Conservation (phyloP, 1,140 invertebrate genomes). For the Antheraea mylitta region DNA sequence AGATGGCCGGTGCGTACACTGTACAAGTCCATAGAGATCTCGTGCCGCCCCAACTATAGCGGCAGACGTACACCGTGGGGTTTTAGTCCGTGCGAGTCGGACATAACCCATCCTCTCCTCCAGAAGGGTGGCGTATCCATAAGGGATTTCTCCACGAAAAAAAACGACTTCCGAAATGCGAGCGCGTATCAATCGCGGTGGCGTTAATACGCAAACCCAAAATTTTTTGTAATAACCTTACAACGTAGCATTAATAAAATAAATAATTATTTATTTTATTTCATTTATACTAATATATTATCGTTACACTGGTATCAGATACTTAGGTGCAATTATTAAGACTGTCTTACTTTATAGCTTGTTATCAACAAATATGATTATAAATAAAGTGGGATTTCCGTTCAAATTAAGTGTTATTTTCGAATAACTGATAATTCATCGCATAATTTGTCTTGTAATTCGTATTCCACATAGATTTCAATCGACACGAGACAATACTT, state of each 20-base stretch:
- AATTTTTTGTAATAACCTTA: background rate
- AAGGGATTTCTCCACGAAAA: too few relatives aligned
- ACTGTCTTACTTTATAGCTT: background rate
- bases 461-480: background rate
- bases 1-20: too few relatives aligned
- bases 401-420: background rate
- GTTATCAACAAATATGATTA: background rate
- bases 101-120: too few relatives aligned
- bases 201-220: too few relatives aligned
- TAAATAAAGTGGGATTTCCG: background rate
- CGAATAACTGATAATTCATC: background rate
- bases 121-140: too few relatives aligned
- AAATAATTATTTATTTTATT: background rate
- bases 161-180: too few relatives aligned
- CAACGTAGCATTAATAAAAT: background rate
- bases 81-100: too few relatives aligned
- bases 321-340: background rate
- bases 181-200: too few relatives aligned
- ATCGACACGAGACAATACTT: background rate
- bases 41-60: too few relatives aligned
- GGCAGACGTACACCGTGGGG: too few relatives aligned
- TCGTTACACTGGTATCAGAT: background rate
- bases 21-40: too few relatives aligned
- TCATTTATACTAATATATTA: background rate
- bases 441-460: background rate